Conservation (phyloP, 2,888 invertebrate genomes). For the Plagodis dolabraria region DNA sequence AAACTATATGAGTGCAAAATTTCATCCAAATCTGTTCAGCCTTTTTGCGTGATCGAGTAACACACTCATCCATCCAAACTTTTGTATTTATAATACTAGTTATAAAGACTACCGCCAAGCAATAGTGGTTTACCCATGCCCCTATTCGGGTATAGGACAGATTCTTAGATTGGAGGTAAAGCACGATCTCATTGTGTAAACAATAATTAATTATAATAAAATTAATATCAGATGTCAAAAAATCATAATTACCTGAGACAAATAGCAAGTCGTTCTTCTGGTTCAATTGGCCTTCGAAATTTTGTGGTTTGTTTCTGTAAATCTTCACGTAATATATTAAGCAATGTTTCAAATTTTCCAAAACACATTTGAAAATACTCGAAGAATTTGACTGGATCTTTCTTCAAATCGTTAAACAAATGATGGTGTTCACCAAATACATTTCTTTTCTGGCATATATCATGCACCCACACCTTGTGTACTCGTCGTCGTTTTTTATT, state of each 20-base stretch:
- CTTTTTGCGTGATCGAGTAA: conserved; percentile 25
- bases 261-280: conserved; percentile 25
- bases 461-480: conserved; percentile 25
- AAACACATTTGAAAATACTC: conserved; percentile 21
- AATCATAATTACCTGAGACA: conserved; percentile 23
- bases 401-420: conserved; percentile 19
- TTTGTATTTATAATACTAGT: conserved; percentile 20
- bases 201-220: conserved; percentile 7
- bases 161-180: conserved; percentile 20
- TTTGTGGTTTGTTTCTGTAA: conserved; percentile 18
- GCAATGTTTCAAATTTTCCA: conserved; percentile 13
- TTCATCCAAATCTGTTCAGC: conserved; percentile 22
- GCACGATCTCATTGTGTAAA: conserved; percentile 17
- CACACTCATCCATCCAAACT: conserved; percentile 21
- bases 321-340: conserved; percentile 12
- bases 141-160: conserved; percentile 21
- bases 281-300: conserved; percentile 20
- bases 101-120: conserved; percentile 25
- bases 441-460: conserved; percentile 26
- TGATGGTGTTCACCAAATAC: conserved; percentile 20
- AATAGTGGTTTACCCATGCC: conserved; percentile 25
- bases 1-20: conserved; percentile 24
- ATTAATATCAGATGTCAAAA: conserved; percentile 13
- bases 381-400: conserved; percentile 20
- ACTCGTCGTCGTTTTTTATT: conserved; percentile 18